Evolutionary conservation across 2,113 vertebrate genomes (phyloP).

Genomic region (Saccopteryx leptura): DNA sequence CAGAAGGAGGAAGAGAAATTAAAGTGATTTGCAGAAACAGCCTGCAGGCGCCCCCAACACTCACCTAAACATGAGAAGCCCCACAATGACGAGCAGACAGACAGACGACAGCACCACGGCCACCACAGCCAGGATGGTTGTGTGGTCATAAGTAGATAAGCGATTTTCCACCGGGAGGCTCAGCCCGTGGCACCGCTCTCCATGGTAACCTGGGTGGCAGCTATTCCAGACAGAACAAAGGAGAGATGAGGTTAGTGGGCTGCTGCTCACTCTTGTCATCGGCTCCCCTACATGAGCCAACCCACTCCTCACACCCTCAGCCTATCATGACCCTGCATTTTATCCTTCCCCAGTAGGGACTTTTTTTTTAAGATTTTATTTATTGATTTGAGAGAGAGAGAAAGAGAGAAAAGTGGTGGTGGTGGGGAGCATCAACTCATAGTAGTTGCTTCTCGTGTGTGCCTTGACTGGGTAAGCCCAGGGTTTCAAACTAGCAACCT

Average conservation of each 20-base stretch:
- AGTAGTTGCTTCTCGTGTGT: too few relatives aligned
- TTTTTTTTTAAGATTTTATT: too few relatives aligned
- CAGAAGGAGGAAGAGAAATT: not conserved
- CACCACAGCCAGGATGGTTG: conserved; percentile 95
- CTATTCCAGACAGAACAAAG: conserved; percentile 76
- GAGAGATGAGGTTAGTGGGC: not conserved
- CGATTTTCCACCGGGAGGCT: conserved; percentile 91
- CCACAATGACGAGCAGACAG: conserved; percentile 95
- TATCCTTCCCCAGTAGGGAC: not conserved
- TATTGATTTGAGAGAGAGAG: too few relatives aligned
- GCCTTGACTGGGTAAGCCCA: too few relatives aligned
- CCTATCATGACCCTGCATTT: not conserved
- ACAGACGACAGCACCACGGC: conserved; percentile 96
- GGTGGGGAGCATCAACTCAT: too few relatives aligned
- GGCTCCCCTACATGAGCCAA: not conserved
- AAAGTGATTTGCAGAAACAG: not conserved
- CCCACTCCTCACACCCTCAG: not conserved
- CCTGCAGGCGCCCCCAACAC: conserved; percentile 1
- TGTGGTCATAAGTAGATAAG: conserved; percentile 92
- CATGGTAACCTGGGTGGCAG: conserved; percentile 93
- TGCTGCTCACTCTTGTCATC: not conserved
- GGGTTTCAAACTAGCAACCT: too few relatives aligned
- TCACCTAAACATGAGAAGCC: conserved; percentile 96
- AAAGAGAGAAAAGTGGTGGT: too few relatives aligned
- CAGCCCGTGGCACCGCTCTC: conserved; percentile 94